These are phyloP conservation scores for Mirza zaza DNA, from an alignment of 2,113 vertebrate species.

Conservation along the genomic window DNA sequence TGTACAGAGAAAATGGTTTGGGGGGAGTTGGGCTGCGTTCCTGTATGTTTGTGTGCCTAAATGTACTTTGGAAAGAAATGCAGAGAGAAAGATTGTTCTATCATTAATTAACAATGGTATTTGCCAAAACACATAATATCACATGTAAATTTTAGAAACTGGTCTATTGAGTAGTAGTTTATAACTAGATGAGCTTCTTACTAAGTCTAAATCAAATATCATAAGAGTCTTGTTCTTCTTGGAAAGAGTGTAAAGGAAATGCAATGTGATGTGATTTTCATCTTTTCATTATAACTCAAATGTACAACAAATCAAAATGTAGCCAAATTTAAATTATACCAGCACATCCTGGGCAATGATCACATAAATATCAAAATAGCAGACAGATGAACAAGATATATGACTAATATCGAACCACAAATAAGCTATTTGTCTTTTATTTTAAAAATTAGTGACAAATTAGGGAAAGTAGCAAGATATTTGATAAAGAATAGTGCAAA, in stretches of 20 bases:
- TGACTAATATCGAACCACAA: not conserved
- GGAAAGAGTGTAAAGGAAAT: not conserved
- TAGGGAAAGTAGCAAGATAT: not conserved
- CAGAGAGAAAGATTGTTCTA: not conserved
- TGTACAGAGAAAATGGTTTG: not conserved
- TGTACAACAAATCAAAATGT: not conserved
- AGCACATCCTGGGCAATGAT: not conserved
- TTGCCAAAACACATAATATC: not conserved
- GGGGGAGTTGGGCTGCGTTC: too few relatives aligned
- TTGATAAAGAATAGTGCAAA: conserved; percentile 2
- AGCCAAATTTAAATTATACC: conserved; percentile 36
- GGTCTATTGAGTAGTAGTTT: not conserved
- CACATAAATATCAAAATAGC: not conserved
- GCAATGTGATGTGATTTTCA: not conserved
- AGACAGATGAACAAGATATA: not conserved
- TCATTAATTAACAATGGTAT: not conserved
- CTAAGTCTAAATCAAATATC: not conserved
- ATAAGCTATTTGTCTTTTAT: not conserved
- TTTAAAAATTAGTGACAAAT: not conserved
- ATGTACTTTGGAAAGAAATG: not conserved
- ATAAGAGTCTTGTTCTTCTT: not conserved
- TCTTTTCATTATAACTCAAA: not conserved
- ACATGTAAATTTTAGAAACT: not conserved
- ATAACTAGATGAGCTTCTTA: not conserved
- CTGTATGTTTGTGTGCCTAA: not conserved